Evolutionary conservation across 2,797 vertebrate species (phyloP), one percentile per base, ranked within the genome.

Genomic region (Gambusia yucatana): DNA sequence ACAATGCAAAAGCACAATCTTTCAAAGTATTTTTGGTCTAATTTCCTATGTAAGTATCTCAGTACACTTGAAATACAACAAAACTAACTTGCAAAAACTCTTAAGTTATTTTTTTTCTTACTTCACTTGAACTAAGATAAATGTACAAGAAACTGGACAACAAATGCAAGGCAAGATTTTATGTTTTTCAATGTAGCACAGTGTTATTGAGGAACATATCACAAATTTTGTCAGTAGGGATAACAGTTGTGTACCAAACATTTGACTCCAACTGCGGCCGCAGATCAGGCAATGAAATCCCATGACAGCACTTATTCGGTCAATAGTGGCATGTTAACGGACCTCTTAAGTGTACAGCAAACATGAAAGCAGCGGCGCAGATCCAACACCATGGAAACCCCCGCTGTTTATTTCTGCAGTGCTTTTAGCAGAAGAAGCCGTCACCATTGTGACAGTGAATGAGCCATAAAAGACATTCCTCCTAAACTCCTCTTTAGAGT

Each of bases 331-430:
- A 0, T 39, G 81, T 77, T 73, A 78, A 72, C 80, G 76, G 83
- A 81, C 67, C 76, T 59, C 67, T 82, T 82, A 76, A 83, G 82
- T 80, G 84, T 88, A 79, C 73, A 47, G 2, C 55, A 39, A 82
- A 93, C 89, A 92, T 92, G 82, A 93, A 93, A 92, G 92, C 85
- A 80, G 82, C 88, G 46, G 78, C 77, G 69, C 71, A 22, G 83
- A 76, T 76, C 82, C 73, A 81, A 90, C 93, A 82, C 93, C 93
- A 95, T 95, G 92, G 95, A 94, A 95, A 95, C 94, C 83, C 88
- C 69, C 2, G 6, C 82, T 73, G n/a, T 75, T 13, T 70, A 28
- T 48, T 72, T 77, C 78, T 72, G 80, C 78, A 44, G 81, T 0
- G 83, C 79, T 87, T 88, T 91, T 83, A 90, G 77, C 82, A 84